Evolutionary conservation across 2,797 vertebrate species (phyloP).

Genomic region (Cheirogaleus major): DNA sequence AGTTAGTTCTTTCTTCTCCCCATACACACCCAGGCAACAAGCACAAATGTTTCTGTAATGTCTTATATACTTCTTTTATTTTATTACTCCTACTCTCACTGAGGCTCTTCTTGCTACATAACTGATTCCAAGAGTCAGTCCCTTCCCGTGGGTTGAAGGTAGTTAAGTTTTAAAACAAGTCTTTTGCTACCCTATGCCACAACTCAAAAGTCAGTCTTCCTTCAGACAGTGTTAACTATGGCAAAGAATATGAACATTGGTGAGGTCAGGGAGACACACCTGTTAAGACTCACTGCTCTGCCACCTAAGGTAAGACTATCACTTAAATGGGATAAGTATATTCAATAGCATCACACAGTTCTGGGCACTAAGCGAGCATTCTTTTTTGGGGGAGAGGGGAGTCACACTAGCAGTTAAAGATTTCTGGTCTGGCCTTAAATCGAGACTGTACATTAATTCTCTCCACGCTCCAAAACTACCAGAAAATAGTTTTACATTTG

Average conservation of each 20-base stretch:
- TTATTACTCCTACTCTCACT: background rate
- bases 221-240: background rate
- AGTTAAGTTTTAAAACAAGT: background rate
- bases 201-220: background rate
- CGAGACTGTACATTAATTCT: too few relatives aligned
- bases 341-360: background rate
- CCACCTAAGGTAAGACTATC: background rate
- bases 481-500: constrained; percentile 18
- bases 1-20: background rate
- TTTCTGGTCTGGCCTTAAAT: too few relatives aligned
- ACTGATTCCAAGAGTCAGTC: background rate
- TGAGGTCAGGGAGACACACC: background rate
- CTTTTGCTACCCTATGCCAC: background rate
- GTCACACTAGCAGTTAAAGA: background rate
- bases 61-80: background rate
- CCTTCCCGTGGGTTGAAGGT: background rate
- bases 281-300: background rate
- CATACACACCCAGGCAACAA: background rate
- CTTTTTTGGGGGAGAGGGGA: background rate
- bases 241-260: background rate
- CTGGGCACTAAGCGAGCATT: background rate
- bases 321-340: background rate
- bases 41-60: background rate
- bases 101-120: background rate
- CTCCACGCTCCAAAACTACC: background rate